Conservation (phyloP, 2,113 vertebrate species). For the Bubo bubo region DNA sequence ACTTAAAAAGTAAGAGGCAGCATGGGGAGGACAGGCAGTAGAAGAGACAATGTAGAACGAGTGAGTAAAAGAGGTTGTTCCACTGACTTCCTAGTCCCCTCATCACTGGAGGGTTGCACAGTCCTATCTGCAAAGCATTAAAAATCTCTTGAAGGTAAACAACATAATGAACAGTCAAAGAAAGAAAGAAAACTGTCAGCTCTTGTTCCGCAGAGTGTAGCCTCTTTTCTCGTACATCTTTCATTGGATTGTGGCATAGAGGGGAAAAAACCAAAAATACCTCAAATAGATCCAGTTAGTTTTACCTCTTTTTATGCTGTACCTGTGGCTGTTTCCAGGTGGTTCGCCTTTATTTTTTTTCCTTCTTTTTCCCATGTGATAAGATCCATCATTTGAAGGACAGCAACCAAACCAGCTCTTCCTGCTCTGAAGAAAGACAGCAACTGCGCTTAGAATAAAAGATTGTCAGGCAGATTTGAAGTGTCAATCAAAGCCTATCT, state of each 20-base stretch:
- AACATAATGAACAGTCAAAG: not conserved
- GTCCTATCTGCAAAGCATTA: not conserved
- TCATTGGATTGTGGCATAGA: not conserved
- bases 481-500: constrained; percentile 56
- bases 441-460: constrained; percentile 31
- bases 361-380: not conserved
- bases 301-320: constrained; percentile 30
- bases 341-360: not conserved
- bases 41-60: not conserved
- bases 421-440: constrained; percentile 25
- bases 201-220: not conserved
- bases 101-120: not conserved
- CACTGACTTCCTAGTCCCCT: not conserved
- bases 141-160: not conserved
- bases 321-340: constrained; percentile 1
- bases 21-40: not conserved
- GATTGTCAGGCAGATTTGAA: constrained; percentile 52
- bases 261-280: not conserved
- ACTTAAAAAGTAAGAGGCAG: not conserved
- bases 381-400: constrained; percentile 38
- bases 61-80: not conserved
- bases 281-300: not conserved
- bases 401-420: constrained; percentile 33
- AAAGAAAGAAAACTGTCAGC: not conserved
- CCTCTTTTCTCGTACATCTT: not conserved